These are phyloP conservation scores for Trichoplusia ni DNA, from an alignment of 1,140 invertebrate genomes.

Conservation along the genomic window DNA sequence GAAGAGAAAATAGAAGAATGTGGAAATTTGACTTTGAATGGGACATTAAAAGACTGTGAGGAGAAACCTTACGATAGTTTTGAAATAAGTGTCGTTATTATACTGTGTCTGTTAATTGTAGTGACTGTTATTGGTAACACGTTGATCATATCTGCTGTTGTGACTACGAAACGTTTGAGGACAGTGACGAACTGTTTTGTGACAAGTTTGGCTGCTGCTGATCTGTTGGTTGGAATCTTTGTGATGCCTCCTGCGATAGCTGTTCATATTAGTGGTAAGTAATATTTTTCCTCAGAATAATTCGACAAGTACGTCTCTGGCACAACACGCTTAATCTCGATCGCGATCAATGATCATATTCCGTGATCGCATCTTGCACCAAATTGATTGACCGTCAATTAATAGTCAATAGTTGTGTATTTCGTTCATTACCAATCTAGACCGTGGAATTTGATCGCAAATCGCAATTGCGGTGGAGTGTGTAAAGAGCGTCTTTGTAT, in stretches of 20 bases:
- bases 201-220: constrained; percentile 94
- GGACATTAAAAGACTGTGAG: constrained; percentile 35
- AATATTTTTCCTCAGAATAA: neutral
- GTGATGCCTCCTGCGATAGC: constrained; percentile 97
- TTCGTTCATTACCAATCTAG: too few species aligned
- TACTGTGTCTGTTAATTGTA: constrained; percentile 84
- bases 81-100: constrained; percentile 68
- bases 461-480: too few species aligned
- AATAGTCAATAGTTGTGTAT: too few species aligned
- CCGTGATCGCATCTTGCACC: too few species aligned
- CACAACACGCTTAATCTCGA: too few species aligned
- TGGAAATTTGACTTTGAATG: constrained; percentile 10
- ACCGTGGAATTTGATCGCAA: too few species aligned
- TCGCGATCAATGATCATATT: too few species aligned
- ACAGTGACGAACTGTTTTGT: constrained; percentile 98
- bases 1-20: constrained; percentile 17
- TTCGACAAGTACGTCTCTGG: too few species aligned
- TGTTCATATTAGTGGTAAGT: constrained; percentile 85
- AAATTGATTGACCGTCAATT: too few species aligned
- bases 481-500: too few species aligned
- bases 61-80: constrained; percentile 57
- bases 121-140: constrained; percentile 91
- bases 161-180: constrained; percentile 93
- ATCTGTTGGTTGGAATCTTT: constrained; percentile 94
- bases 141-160: constrained; percentile 94